Evolutionary conservation across 2,888 invertebrate species (phyloP).

Genomic region (Saturnia pavonia): DNA sequence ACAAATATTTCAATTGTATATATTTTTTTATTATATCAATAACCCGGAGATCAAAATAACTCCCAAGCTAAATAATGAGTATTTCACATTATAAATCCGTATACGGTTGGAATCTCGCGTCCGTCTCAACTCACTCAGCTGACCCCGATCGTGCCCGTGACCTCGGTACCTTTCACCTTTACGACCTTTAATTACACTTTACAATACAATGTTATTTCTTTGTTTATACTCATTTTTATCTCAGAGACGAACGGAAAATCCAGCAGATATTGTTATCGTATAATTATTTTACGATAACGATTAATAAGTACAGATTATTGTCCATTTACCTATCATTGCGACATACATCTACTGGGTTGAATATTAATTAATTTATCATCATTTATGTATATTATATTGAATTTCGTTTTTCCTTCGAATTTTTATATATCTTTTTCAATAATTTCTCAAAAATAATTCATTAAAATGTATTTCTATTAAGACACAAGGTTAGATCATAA

Average conservation of each 20-base stretch:
- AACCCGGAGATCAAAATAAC: not conserved
- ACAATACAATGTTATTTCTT: not conserved
- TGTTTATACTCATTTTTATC: not conserved
- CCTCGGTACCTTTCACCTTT: slow-evolving; percentile 33
- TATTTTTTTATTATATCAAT: too few relatives aligned
- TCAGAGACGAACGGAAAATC: not conserved
- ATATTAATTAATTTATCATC: too few relatives aligned
- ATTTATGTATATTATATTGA: too few relatives aligned
- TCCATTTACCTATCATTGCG: not conserved
- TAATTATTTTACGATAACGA: not conserved
- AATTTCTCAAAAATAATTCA: too few relatives aligned
- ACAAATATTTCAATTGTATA: too few relatives aligned
- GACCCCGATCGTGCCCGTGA: slow-evolving; percentile 32
- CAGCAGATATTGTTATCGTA: not conserved
- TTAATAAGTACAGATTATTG: not conserved
- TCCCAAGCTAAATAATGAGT: not conserved
- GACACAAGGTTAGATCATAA: too few relatives aligned
- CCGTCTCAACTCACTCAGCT: slow-evolving; percentile 26
- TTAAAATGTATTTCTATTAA: too few relatives aligned
- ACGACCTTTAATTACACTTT: slow-evolving; percentile 20
- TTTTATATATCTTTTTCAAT: too few relatives aligned
- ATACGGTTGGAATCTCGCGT: slow-evolving; percentile 20
- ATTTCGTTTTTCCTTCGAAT: too few relatives aligned
- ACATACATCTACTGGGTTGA: too few relatives aligned
- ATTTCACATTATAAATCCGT: not conserved